Evolutionary conservation across 2,888 invertebrate genomes (phyloP), one percentile per base, ranked within the genome.

Genomic region (Macrosiphum euphorbiae): DNA sequence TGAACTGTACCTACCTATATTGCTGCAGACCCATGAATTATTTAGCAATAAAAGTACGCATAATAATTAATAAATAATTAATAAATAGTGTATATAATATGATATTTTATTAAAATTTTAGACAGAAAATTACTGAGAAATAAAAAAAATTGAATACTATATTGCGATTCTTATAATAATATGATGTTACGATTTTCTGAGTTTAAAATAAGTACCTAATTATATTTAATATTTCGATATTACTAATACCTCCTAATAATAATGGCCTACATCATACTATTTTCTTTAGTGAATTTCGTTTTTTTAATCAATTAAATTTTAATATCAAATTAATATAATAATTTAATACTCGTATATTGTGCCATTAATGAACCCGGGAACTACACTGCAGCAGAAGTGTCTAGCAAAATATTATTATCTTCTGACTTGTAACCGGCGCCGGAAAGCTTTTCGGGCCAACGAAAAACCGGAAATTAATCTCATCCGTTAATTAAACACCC

Each of bases 391-490:
- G 20, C 35, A 78, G 78, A 35, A 78, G 11, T 58, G 44, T 86
- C n/a, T 86, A 86, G 47, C 58, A 35, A 86, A 78, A 91, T 91
- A 86, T 91, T 91, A 58, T 67, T 78, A 24, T n/a, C 26, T 16
- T 50, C 44, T 28, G n/a, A 35, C 50, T 50, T 26, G 47, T 67
- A 58, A 61, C 58, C 50, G 85, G 86, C 90, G 61, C 90, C 93
- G 93, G 90, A 90, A 93, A 89, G 89, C 84, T 93, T 90, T 93
- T 50, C 35, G 84, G 35, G 35, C 85, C 4, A 10, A 58, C 89
- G 89, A 93, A 61, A 93, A 90, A 94, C 94, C 94, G 94, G 94
- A 94, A 94, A 94, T 94, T 94, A 94, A 94, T 90, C 90, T 94
- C 90, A 90, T 94, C 90, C 90, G 90, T 90, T 94, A 90, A 94